Evolutionary conservation across 2,797 vertebrate genomes (phyloP), one percentile per base, ranked within the genome.

Genomic region (Tolypeutes matacus): DNA sequence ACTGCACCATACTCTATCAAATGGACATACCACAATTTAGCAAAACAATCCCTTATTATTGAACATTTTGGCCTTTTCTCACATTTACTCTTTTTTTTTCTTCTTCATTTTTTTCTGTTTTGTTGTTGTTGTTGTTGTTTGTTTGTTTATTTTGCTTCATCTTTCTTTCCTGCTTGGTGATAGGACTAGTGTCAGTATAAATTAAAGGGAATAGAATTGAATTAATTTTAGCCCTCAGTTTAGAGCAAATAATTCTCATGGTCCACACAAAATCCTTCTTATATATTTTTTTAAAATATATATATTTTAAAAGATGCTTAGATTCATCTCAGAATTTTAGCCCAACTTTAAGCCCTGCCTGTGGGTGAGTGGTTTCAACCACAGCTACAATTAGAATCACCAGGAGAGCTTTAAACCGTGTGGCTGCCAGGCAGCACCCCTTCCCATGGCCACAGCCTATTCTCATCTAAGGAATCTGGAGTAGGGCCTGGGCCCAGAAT

Each of bases 251-350:
- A n/a, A n/a, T n/a, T n/a, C n/a, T n/a, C n/a, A n/a, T n/a, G n/a
- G n/a, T n/a, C n/a, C n/a, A n/a, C n/a, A n/a, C n/a, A n/a, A n/a
- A n/a, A n/a, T n/a, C n/a, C n/a, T n/a, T n/a, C n/a, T n/a, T n/a
- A n/a, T n/a, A n/a, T n/a, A n/a, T n/a, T n/a, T n/a, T n/a, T n/a
- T n/a, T n/a, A n/a, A n/a, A n/a, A n/a, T n/a, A n/a, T n/a, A n/a
- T n/a, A n/a, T n/a, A n/a, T n/a, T n/a, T n/a, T n/a, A n/a, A n/a
- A n/a, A n/a, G n/a, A n/a, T n/a, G n/a, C n/a, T n/a, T n/a, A n/a
- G n/a, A n/a, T n/a, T n/a, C n/a, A 36, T 29, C 31, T 95, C 29
- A 23, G 20, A 64, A 89, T 83, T 75, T 87, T 69, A 86, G 29
- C 39, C 51, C 49, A 62, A 60, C 25, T 89, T 78, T 78, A 72